Evolutionary conservation across 2,888 invertebrate species (phyloP), one percentile per base, ranked within the genome.

Genomic region (Ischnura elegans): DNA sequence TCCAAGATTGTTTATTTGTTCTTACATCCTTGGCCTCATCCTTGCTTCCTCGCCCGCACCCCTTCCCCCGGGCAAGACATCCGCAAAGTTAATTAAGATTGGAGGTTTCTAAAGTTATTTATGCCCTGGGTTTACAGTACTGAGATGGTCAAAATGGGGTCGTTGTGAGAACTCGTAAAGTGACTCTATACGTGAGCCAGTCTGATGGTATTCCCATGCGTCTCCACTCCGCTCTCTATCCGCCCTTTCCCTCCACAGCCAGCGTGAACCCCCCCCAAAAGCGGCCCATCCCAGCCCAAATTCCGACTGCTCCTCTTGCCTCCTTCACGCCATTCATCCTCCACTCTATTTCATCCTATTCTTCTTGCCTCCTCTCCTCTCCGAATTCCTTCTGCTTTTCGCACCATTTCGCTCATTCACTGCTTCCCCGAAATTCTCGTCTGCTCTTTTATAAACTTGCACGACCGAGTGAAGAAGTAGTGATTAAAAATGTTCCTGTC

Each of bases 41-140:
- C n/a, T 21, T 8, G 4, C 0, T 51, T 3, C 76, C 3, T 10
- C 29, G 13, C 76, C n/a, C 21, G 45, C 46, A 21, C 46, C 45
- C 86, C 8, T n/a, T 45, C 85, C n/a, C 42, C 87, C 47, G 47
- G 29, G 87, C 87, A 55, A 13, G 43, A 66, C 90, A 90, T 90
- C 90, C 61, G 90, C 87, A 87, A 87, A 90, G 90, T 90, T 90
- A 66, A 90, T 90, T 90, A 90, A 90, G 90, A 90, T 90, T 66
- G 90, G 90, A 90, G 90, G 87, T 87, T 87, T 87, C 87, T 66
- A 55, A 90, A 90, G 90, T 90, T 90, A 90, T 90, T 90, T 90
- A 90, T 61, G 90, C 45, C 90, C 61, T 29, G 90, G 61, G 90
- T 90, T 90, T 90, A 61, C 90, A 90, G 90, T 90, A 90, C 90